Evolutionary conservation across 2,888 invertebrate species (phyloP), one percentile per base, ranked within the genome.

Genomic region (Tuberolachnus salignus): DNA sequence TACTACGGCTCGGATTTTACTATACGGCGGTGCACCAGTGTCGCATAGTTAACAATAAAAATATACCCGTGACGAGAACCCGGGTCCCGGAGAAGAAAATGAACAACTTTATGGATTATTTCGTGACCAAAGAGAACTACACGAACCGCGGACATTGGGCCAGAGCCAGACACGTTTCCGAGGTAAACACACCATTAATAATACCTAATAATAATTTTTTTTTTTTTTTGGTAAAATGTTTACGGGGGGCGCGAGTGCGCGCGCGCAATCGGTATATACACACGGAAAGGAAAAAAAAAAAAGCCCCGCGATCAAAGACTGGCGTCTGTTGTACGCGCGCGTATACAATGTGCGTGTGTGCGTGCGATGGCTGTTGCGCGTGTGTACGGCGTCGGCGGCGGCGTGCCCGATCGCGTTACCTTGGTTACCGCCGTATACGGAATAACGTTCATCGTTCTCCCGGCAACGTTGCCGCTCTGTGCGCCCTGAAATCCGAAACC

Each of bases 51-150:
- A n/a, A n/a, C n/a, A n/a, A n/a, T n/a, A n/a, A n/a, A n/a, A n/a
- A n/a, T n/a, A n/a, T n/a, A n/a, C n/a, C n/a, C n/a, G n/a, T n/a
- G n/a, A n/a, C n/a, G n/a, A n/a, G n/a, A n/a, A n/a, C 6, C 34
- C 34, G 34, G 34, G n/a, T n/a, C 44, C 10, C 21, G 57, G 3
- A 16, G 16, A 16, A 9, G 21, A 78, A 67, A 67, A 78, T 78
- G 78, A 78, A 78, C 69, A 78, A 78, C n/a, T 78, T 78, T 61
- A 78, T 78, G 78, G 78, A 78, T 34, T 78, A 78, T 69, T 78
- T 78, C 51, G 78, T 78, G 26, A 78, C 78, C 59, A 78, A 78
- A 67, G 78, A 78, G 42, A 78, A 78, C 59, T 78, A 78, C 59
- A 78, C 78, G 59, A 78, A 78, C 69, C 78, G 78, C 46, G 78